These are phyloP conservation scores for Drosophila parabipectinata DNA, from an alignment of 1,140 invertebrate genomes.

Conservation along the genomic window DNA sequence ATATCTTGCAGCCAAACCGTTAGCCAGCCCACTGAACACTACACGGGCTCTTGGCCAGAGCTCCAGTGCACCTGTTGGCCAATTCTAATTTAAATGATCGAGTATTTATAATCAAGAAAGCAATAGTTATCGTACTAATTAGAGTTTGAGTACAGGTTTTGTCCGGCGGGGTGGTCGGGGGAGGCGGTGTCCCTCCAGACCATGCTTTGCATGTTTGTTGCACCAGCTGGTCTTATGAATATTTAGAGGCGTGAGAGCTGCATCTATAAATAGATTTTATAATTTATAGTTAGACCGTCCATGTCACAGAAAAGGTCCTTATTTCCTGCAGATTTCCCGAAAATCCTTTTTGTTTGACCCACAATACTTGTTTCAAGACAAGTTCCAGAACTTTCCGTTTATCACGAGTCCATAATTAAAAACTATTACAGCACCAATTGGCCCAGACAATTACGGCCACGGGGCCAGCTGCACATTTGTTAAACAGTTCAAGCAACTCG, in stretches of 20 bases:
- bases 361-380: too few species aligned
- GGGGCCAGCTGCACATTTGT: conserved; percentile 45
- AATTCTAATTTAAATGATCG: conserved; percentile 73
- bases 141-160: conserved; percentile 51
- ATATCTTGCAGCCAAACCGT: conserved; percentile 62
- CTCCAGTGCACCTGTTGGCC: conserved; percentile 64
- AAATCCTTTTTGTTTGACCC: background rate
- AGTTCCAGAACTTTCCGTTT: background rate
- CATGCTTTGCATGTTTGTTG: conserved; percentile 43
- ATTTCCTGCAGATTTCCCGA: background rate
- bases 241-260: conserved; percentile 40
- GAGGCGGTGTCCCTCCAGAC: background rate
- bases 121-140: conserved; percentile 61
- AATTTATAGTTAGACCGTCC: conserved; percentile 18
- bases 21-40: conserved; percentile 46
- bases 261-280: conserved; percentile 5
- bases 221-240: conserved; percentile 44
- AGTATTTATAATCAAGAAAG: conserved; percentile 54
- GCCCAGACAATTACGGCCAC: conserved; percentile 43
- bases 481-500: conserved; percentile 61
- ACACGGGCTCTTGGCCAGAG: conserved; percentile 22
- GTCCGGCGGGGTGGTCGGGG: background rate
- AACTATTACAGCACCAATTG: conserved; percentile 71
- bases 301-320: background rate
- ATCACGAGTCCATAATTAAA: conserved; percentile 68